These are phyloP conservation scores for Micromesistius poutassou DNA, from an alignment of 2,797 vertebrate genomes.

Conservation along the genomic window DNA sequence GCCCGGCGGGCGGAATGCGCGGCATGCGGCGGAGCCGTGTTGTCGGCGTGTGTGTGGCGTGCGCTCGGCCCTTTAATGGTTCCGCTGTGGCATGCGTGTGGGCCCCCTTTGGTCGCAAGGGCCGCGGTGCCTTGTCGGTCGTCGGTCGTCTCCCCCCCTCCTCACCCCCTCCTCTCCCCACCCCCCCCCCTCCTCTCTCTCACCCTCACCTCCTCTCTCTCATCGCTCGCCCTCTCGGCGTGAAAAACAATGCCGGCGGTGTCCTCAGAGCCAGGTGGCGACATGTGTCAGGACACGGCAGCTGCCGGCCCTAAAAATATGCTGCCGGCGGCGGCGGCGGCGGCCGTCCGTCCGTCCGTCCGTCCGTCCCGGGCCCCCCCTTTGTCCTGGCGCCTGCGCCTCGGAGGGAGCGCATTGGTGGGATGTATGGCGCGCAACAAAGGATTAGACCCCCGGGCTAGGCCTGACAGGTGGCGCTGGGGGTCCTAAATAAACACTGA, in stretches of 20 bases:
- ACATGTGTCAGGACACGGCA: slow-evolving; percentile 71
- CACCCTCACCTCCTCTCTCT: slow-evolving; percentile 29
- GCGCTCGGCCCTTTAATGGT: slow-evolving; percentile 65
- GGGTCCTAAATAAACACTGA: slow-evolving; percentile 74
- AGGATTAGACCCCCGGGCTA: slow-evolving; percentile 67
- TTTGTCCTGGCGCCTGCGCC: slow-evolving; percentile 72
- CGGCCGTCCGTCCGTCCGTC: too few relatives aligned
- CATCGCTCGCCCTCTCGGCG: slow-evolving; percentile 31
- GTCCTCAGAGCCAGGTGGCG: slow-evolving; percentile 68
- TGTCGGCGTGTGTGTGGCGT: slow-evolving; percentile 63
- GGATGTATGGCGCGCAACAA: slow-evolving; percentile 69
- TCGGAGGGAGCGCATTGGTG: slow-evolving; percentile 70
- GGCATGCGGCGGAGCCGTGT: slow-evolving; percentile 64
- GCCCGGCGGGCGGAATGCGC: slow-evolving; percentile 42
- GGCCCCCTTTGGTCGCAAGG: slow-evolving; percentile 54
- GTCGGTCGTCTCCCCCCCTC: not conserved
- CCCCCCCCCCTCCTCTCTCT: slow-evolving; percentile 6
- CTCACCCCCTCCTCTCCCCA: slow-evolving; percentile 27
- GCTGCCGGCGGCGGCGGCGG: too few relatives aligned
- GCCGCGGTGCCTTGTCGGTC: not conserved
- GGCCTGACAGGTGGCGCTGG: slow-evolving; percentile 59
- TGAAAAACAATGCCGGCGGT: slow-evolving; percentile 71
- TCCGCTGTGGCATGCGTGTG: slow-evolving; percentile 56
- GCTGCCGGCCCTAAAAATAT: slow-evolving; percentile 77
- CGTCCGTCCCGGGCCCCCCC: too few relatives aligned